Conservation (phyloP, 2,113 vertebrate genomes). For the Thunnus thynnus region DNA sequence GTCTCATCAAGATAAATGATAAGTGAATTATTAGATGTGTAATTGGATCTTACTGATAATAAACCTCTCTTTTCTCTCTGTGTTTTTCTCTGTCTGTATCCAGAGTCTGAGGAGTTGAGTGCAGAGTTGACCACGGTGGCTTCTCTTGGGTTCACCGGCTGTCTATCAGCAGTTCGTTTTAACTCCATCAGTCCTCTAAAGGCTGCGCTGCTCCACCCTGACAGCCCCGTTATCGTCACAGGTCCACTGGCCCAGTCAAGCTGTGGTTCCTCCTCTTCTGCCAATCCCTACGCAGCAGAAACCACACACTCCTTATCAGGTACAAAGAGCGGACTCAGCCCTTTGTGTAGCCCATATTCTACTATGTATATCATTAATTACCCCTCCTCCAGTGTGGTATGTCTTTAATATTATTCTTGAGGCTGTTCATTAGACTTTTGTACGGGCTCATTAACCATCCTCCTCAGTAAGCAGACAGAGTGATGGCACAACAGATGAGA, state of each 20-base stretch:
- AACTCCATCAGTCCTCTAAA: conserved; percentile 93
- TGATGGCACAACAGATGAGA: conserved; percentile 61
- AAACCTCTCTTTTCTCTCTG: neutral
- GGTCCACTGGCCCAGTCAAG: conserved; percentile 89
- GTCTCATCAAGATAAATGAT: conserved; percentile 17
- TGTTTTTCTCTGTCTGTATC: conserved; percentile 20
- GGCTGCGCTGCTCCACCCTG: conserved; percentile 88
- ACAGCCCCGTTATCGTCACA: conserved; percentile 85
- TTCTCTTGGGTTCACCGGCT: conserved; percentile 91
- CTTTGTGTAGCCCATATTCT: neutral
- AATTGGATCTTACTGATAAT: conserved; percentile 13
- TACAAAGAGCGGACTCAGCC: conserved; percentile 62
- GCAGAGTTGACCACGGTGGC: conserved; percentile 86
- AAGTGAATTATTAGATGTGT: neutral
- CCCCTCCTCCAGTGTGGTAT: neutral
- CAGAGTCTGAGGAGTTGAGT: conserved; percentile 82
- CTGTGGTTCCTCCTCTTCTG: conserved; percentile 86
- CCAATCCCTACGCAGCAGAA: conserved; percentile 88
- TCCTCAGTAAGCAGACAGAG: conserved; percentile 43
- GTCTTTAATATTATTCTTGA: conserved; percentile 40
- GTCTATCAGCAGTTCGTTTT: conserved; percentile 93
- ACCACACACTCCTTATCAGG: conserved; percentile 93
- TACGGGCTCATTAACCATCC: conserved; percentile 67
- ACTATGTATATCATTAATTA: neutral
- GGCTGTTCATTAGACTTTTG: conserved; percentile 51